phyloP scores from a whole-genome alignment of 2,113 vertebrate species.

The Lepisosteus oculatus region DNA sequence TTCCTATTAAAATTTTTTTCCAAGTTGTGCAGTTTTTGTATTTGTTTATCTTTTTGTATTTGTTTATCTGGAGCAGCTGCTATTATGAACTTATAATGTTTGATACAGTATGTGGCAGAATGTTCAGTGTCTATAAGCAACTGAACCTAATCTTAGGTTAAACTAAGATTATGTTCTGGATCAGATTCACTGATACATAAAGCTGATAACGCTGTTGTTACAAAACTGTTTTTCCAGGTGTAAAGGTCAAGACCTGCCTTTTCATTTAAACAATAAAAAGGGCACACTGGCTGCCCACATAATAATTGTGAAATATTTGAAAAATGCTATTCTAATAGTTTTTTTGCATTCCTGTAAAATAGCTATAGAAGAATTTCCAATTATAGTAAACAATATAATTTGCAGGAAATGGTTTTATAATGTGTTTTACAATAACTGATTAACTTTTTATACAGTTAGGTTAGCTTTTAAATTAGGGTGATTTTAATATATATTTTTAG shows the following conservation, averaged over 20 bases:
- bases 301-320: neutral
- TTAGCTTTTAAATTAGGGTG: neutral
- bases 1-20: too few species aligned
- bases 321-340: neutral
- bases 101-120: too few species aligned
- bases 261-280: neutral
- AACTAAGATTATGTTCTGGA: neutral
- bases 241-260: conserved; percentile 5
- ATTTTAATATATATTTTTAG: neutral
- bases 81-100: too few species aligned
- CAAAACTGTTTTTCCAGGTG: conserved; percentile 25
- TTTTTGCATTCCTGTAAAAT: neutral
- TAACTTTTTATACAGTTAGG: neutral
- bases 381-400: neutral
- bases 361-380: neutral
- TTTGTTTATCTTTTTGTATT: too few species aligned
- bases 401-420: neutral
- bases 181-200: neutral
- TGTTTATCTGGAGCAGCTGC: too few species aligned
- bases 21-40: too few species aligned
- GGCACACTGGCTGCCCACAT: neutral
- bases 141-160: too few species aligned
- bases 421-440: neutral
- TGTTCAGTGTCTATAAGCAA: too few species aligned
- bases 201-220: neutral